Conservation (phyloP, 2,797 vertebrate genomes). For the Ficedula albicollis region DNA sequence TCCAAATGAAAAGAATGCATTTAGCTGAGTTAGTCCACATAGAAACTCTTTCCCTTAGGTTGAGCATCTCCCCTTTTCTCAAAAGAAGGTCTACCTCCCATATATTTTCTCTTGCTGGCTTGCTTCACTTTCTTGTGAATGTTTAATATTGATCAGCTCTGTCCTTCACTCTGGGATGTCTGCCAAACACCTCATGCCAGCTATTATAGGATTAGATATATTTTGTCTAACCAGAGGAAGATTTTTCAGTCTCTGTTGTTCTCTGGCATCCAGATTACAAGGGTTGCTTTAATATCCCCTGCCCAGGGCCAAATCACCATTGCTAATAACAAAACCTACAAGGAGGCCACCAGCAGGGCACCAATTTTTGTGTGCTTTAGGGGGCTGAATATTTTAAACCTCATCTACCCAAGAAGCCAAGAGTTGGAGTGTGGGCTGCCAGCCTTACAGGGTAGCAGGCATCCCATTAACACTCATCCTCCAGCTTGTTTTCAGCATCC, state of each 20-base stretch:
- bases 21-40: neutral
- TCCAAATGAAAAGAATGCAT: neutral
- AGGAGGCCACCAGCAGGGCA: constrained; percentile 18
- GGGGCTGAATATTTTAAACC: neutral
- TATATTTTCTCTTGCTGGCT: constrained; percentile 3
- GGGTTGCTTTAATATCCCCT: constrained; percentile 37
- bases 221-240: constrained; percentile 52
- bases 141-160: constrained; percentile 49
- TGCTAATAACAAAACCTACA: constrained; percentile 40
- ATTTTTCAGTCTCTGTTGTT: constrained; percentile 37
- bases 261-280: constrained; percentile 42
- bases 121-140: constrained; percentile 8
- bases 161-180: constrained; percentile 37
- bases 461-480: neutral
- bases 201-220: constrained; percentile 56
- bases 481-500: neutral
- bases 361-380: neutral
- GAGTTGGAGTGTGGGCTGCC: neutral
- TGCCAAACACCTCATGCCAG: constrained; percentile 39
- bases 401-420: neutral
- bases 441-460: neutral
- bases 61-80: neutral
- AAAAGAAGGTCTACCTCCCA: neutral
- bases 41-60: neutral
- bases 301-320: constrained; percentile 27